These are phyloP conservation scores for human (Homo sapiens) DNA, from an alignment of 2,113 vertebrate species.

Conservation along the genomic window GRCh38 chr5:173109501-173110000, in stretches of 20 bases:
- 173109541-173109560: conserved; percentile 24
- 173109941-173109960: not conserved
- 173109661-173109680: not conserved
- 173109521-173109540: not conserved
- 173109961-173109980: not conserved
- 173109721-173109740: conserved; percentile 21
- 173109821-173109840: conserved; percentile 27
- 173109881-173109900: not conserved
- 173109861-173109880: conserved; percentile 23
- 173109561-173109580: not conserved
- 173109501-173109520: not conserved
- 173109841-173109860: not conserved
- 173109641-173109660: not conserved
- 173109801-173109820: not conserved
- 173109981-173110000: not conserved
- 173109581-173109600: not conserved
- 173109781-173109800: not conserved
- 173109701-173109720: not conserved
- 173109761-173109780: not conserved
- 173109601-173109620: no score
- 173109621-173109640: not conserved
- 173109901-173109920: not conserved
- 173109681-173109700: not conserved
- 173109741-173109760: not conserved
- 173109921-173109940: not conserved